A percentile compares a stretch with the other conserved stretches of the same genome.
Conservation (phyloP, 2,113 vertebrate species). For the Neogale vison region DNA sequence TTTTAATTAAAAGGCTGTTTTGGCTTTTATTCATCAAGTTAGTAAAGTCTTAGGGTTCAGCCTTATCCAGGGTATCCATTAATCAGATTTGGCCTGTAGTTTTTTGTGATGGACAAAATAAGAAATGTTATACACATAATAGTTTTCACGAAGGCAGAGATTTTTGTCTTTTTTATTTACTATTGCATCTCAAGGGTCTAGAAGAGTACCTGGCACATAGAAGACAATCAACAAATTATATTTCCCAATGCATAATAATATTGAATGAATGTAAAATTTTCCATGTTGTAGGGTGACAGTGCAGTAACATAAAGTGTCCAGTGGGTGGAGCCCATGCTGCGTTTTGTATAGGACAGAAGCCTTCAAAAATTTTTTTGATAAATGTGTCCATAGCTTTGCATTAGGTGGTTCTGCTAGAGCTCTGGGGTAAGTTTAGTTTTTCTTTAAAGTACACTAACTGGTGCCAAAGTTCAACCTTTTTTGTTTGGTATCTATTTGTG, state of each 20-base stretch:
- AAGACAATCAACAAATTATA: background rate
- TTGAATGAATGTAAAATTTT: background rate
- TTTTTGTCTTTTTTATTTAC: background rate
- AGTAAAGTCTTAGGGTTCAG: background rate
- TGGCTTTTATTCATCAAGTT: background rate
- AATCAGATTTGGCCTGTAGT: background rate
- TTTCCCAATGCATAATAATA: background rate
- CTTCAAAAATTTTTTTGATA: background rate
- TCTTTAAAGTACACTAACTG: background rate
- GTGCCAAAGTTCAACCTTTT: background rate
- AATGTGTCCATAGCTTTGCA: background rate
- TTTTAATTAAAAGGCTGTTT: background rate
- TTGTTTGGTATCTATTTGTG: background rate
- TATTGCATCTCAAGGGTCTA: background rate
- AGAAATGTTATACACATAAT: background rate
- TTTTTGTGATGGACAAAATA: background rate
- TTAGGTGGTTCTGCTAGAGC: background rate
- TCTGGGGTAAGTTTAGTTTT: conserved; percentile 3
- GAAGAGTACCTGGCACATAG: background rate
- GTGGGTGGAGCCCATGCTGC: conserved; percentile 69
- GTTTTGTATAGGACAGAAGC: background rate
- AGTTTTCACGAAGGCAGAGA: background rate
- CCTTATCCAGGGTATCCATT: background rate
- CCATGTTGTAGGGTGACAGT: background rate
- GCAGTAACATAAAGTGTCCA: conserved; percentile 68